Conservation (phyloP, 2,797 vertebrate genomes). For the Oreortyx pictus region DNA sequence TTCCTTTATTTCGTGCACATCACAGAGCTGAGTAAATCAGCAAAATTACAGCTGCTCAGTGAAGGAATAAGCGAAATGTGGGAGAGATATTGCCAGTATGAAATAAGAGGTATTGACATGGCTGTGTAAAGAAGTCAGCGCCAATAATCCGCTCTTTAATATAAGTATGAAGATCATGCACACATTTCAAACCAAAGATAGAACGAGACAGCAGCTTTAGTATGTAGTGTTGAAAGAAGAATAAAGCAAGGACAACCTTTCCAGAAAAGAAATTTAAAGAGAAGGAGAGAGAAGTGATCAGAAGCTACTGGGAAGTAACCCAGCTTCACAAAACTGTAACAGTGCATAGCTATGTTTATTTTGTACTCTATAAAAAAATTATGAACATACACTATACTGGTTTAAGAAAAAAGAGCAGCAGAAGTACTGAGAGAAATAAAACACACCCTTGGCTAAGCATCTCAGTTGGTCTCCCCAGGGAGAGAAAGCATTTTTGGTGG, state of each 20-base stretch:
- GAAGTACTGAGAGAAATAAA: conserved; percentile 60
- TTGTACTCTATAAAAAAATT: conserved; percentile 44
- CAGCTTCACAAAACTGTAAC: background rate
- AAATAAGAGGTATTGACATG: background rate
- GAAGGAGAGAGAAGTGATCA: background rate
- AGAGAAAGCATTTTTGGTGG: conserved; percentile 51
- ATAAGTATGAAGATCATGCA: background rate
- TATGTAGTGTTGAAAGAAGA: background rate
- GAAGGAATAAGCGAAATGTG: background rate
- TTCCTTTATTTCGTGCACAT: background rate
- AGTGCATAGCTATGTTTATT: background rate
- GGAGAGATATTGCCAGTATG: background rate
- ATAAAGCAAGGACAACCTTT: background rate
- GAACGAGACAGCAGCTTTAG: background rate
- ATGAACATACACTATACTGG: background rate
- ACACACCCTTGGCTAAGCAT: conserved; percentile 51
- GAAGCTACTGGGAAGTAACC: conserved; percentile 23
- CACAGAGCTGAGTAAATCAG: background rate
- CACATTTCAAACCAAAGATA: background rate
- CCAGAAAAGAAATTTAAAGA: background rate
- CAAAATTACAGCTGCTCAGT: background rate
- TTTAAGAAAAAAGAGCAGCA: conserved; percentile 44
- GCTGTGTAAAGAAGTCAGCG: background rate
- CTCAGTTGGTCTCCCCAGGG: background rate
- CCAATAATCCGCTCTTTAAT: background rate